Evolutionary conservation across 2,113 vertebrate genomes (phyloP), one percentile per base, ranked within the genome.

Genomic region (Capra hircus): DNA sequence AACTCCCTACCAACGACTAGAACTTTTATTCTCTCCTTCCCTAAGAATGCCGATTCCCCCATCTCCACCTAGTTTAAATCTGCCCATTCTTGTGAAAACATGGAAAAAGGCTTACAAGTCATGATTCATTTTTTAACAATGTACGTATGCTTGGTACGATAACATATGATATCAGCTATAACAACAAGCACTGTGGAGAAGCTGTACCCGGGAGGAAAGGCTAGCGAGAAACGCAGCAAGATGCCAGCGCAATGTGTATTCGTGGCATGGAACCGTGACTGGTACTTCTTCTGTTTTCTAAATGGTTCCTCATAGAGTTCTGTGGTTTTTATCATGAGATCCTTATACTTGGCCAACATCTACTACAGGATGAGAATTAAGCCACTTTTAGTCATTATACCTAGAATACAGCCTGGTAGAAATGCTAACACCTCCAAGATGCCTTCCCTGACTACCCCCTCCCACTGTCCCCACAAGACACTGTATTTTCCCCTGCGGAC

Each of bases 61-160:
- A 25, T 52, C 90, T 64, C 71, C 45, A 80, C 36, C 71, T 33
- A n/a, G 0, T 88, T 91, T 45, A 90, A 60, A 67, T 74, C 45
- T 62, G 19, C 88, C 71, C 48, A 9, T 71, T 81, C 80, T 62
- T 59, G 36, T 87, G 80, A 95, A 40, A 52, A 57, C 57, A n/a
- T 48, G 57, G 71, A 15, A 60, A 92, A 90, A 78, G 52, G 23
- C 64, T 94, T 77, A 80, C 36, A 67, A 88, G 36, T 52, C n/a
- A 81, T 77, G 85, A 82, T 96, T 93, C 53, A 21, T 40, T 91
- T 92, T 84, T 40, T 36, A 84, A 9, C 81, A 55, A 40, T 40
- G 52, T 84, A 53, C 7, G 13, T 27, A 43, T 74, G 59, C 52
- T 78, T 82, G 67, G 17, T 27, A 27, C 36, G n/a, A 83, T n/a